Evolutionary conservation across 2,797 vertebrate genomes (phyloP).

Genomic region (Yasuhikotakia modesta): DNA sequence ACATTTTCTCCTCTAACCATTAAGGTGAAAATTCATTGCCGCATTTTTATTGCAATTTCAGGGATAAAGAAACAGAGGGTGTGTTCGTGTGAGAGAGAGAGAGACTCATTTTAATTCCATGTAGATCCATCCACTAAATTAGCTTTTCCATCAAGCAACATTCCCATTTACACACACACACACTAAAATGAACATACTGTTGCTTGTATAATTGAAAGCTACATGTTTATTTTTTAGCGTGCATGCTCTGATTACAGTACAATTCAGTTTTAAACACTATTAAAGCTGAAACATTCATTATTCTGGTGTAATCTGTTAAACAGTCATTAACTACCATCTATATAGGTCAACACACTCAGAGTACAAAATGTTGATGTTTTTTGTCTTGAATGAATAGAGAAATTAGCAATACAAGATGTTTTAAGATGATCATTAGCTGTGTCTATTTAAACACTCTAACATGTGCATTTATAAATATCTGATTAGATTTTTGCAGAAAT

Average conservation of each 20-base stretch:
- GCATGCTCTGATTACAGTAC: background rate
- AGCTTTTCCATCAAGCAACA: conserved; percentile 44
- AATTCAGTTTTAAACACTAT: background rate
- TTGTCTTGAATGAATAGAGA: background rate
- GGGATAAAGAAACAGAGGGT: conserved; percentile 56
- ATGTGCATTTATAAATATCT: background rate
- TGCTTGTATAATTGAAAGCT: conserved; percentile 24
- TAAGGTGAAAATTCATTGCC: conserved; percentile 69
- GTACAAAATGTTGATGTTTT: too few species aligned
- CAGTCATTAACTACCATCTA: background rate
- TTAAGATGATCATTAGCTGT: background rate
- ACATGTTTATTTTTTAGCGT: conserved; percentile 14
- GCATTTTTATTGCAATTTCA: conserved; percentile 63
- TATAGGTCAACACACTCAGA: too few species aligned
- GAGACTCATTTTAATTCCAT: conserved; percentile 40
- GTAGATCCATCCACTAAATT: conserved; percentile 48
- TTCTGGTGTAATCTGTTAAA: background rate
- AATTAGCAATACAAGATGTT: background rate
- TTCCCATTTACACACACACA: conserved; percentile 24
- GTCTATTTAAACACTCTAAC: background rate
- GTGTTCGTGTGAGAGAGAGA: conserved; percentile 51
- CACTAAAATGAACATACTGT: conserved; percentile 23
- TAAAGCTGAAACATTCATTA: background rate
- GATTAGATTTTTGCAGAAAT: background rate
- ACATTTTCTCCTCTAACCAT: conserved; percentile 74